Percentiles rank a stretch among this genome's conserved stretches.
Conservation (phyloP, 2,113 vertebrate species). For the Campylomormyrus numenius region DNA sequence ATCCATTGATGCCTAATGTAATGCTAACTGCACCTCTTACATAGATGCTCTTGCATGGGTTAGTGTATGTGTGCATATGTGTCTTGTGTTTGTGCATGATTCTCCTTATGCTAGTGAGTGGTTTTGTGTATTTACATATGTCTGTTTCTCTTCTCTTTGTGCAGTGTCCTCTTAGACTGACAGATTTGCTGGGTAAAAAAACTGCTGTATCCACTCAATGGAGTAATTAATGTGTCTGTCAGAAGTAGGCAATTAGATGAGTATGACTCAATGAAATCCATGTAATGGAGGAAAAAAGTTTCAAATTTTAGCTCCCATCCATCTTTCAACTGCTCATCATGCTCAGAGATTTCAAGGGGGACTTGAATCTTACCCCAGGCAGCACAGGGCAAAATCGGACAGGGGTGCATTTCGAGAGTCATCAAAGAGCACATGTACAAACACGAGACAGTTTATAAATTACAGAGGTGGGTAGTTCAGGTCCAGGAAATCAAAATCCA, state of each 20-base stretch:
- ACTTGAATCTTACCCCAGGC: not conserved
- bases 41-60: not conserved
- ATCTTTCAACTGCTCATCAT: not conserved
- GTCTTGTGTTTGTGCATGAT: not conserved
- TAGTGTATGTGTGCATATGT: not conserved
- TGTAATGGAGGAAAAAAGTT: not conserved
- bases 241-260: not conserved
- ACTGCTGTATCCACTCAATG: not conserved
- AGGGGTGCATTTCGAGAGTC: not conserved
- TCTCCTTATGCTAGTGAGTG: not conserved
- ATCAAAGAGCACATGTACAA: too few species aligned
- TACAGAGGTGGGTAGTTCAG: not conserved
- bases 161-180: not conserved
- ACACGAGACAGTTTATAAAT: not conserved
- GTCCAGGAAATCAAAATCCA: too few species aligned
- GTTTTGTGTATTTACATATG: not conserved
- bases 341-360: not conserved
- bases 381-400: not conserved
- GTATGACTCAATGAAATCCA: not conserved
- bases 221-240: not conserved
- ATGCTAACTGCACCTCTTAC: not conserved
- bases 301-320: not conserved
- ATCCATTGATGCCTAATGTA: not conserved
- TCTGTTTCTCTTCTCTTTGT: not conserved
- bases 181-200: not conserved